These are phyloP conservation scores for Drosophila orosa DNA, from an alignment of 1,140 invertebrate genomes.

Conservation along the genomic window DNA sequence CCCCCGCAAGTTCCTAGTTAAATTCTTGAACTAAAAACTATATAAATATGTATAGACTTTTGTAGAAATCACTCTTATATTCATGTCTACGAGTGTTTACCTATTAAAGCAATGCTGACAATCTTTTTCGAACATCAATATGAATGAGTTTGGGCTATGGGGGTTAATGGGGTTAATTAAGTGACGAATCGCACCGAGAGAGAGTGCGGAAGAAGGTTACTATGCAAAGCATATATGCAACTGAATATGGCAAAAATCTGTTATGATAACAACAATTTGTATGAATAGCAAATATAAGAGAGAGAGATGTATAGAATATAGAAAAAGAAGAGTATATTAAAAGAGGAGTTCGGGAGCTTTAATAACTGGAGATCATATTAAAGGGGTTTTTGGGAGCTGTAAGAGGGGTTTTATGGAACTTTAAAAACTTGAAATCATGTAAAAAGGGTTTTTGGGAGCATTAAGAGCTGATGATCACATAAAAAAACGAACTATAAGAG, in stretches of 20 bases:
- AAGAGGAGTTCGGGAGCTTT: too few relatives aligned
- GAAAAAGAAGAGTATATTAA: not conserved
- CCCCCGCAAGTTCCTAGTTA: not conserved
- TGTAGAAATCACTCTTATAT: constrained; percentile 2
- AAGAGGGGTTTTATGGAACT: not conserved
- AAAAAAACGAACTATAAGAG: too few relatives aligned
- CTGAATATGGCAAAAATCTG: not conserved
- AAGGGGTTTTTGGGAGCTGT: too few relatives aligned
- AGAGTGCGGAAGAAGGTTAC: constrained; percentile 14
- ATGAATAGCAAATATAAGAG: not conserved
- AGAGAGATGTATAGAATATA: not conserved
- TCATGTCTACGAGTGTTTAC: constrained; percentile 7
- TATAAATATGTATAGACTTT: not conserved
- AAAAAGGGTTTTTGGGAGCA: not conserved
- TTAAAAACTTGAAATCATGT: not conserved
- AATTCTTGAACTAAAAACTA: not conserved
- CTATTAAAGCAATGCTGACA: constrained; percentile 45
- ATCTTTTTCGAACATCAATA: constrained; percentile 49
- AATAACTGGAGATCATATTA: too few relatives aligned
- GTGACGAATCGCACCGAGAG: constrained; percentile 11
- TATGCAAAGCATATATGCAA: constrained; percentile 6
- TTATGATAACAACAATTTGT: not conserved
- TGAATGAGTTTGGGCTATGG: constrained; percentile 47
- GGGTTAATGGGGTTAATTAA: constrained; percentile 61
- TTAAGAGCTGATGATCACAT: too few relatives aligned